phyloP scores from a whole-genome alignment of 2,797 vertebrate species.

The Spinus olivaceus region DNA sequence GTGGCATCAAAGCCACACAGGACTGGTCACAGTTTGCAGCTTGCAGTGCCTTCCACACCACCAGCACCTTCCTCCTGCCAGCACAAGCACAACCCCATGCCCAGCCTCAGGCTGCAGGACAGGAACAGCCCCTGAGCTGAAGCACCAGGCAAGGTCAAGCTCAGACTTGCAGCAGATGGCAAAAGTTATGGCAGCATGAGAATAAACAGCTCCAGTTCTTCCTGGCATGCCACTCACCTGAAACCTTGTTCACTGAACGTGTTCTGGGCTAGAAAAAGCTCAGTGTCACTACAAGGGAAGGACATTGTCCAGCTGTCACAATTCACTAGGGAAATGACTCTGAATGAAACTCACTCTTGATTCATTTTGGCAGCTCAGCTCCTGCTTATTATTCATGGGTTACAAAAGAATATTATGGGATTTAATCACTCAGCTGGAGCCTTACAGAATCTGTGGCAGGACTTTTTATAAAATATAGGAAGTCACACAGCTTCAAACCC shows the following conservation, averaged over 20 bases:
- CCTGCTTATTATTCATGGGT: conserved; percentile 39
- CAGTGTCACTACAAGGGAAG: conserved; percentile 33
- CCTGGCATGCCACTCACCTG: conserved; percentile 42
- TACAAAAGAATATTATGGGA: conserved; percentile 30
- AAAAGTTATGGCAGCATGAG: conserved; percentile 33
- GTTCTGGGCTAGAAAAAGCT: conserved; percentile 28
- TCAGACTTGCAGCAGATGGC: conserved; percentile 51
- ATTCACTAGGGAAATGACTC: conserved; percentile 42
- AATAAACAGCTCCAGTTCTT: conserved; percentile 34
- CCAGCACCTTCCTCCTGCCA: conserved; percentile 71
- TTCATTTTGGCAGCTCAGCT: conserved; percentile 48
- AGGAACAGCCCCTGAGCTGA: background rate
- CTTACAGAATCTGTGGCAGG: background rate
- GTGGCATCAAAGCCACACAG: background rate
- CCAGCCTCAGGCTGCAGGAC: background rate
- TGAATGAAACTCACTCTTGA: conserved; percentile 39
- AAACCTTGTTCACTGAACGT: conserved; percentile 31
- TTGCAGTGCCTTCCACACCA: conserved; percentile 58
- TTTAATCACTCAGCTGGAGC: background rate
- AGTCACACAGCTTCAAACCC: background rate
- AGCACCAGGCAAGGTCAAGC: conserved; percentile 14
- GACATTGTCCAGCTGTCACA: conserved; percentile 21
- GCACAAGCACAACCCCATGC: conserved; percentile 48
- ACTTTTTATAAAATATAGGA: background rate
- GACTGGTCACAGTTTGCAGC: conserved; percentile 57